Conservation (phyloP, 2,113 vertebrate genomes). For the Gambusia affinis region DNA sequence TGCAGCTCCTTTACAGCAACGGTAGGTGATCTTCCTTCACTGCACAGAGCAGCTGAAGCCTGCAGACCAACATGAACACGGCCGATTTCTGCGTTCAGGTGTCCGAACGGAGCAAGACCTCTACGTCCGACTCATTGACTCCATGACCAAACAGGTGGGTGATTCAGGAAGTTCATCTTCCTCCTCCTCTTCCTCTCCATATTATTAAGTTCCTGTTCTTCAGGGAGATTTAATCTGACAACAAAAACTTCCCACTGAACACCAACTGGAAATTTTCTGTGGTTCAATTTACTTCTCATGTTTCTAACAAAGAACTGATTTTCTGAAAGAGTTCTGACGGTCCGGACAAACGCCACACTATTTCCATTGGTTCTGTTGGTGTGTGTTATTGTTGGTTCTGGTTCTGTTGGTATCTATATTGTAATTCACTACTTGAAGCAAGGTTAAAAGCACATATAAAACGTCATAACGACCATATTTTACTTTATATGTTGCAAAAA, state of each 20-base stretch:
- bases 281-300: too few relatives aligned
- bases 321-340: not conserved
- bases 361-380: too few relatives aligned
- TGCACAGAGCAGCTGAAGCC: not conserved
- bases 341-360: not conserved
- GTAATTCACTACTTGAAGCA: too few relatives aligned
- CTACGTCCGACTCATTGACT: conserved; percentile 69
- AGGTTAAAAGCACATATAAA: too few relatives aligned
- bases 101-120: conserved; percentile 69
- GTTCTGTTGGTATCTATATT: too few relatives aligned
- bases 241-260: not conserved
- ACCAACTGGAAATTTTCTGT: too few relatives aligned
- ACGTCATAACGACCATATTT: too few relatives aligned
- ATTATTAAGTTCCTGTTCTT: not conserved
- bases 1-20: conserved; percentile 72
- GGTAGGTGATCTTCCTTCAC: conserved; percentile 44
- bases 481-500: too few relatives aligned
- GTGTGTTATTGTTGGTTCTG: too few relatives aligned
- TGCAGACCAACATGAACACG: not conserved
- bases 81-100: conserved; percentile 41
- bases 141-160: conserved; percentile 70
- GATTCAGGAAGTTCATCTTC: not conserved
- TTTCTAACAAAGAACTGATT: not conserved
- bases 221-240: not conserved
- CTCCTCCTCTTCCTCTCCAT: not conserved